phyloP scores from a whole-genome alignment of 1,140 invertebrate species.

The Chironomus tepperi region DNA sequence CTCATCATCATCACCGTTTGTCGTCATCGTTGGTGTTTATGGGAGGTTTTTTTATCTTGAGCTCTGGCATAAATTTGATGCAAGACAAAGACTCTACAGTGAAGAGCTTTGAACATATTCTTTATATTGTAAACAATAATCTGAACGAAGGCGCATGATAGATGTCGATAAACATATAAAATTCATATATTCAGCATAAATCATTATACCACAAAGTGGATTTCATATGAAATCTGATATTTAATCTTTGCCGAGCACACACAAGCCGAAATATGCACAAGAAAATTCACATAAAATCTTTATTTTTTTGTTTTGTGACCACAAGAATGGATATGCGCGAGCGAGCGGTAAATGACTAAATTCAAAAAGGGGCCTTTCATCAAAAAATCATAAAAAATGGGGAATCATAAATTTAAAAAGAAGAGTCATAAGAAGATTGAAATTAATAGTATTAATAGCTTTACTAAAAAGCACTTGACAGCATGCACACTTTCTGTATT shows the following conservation, averaged over 20 bases:
- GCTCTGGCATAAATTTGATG: not conserved
- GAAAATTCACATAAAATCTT: no score
- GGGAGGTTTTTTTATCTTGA: not conserved
- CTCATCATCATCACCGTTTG: no score
- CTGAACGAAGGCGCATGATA: not conserved
- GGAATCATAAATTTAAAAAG: no score
- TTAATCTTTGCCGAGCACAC: not conserved
- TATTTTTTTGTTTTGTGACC: no score
- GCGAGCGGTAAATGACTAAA: not conserved
- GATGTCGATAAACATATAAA: not conserved
- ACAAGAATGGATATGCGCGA: no score
- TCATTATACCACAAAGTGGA: slow-evolving; percentile 1
- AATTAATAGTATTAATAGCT: slow-evolving; percentile 9
- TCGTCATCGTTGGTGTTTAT: not conserved
- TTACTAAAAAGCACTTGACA: not conserved
- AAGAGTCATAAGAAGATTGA: no score
- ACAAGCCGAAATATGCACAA: not conserved
- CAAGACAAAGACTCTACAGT: not conserved
- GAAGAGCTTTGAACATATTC: not conserved
- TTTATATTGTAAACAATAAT: not conserved
- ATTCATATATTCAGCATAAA: slow-evolving; percentile 9
- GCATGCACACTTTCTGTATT: not conserved
- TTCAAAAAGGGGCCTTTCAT: not conserved
- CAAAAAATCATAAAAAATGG: not conserved
- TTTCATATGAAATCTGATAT: slow-evolving; percentile 14